Percentiles rank a stretch among this genome's conserved stretches.
Conservation (phyloP, 1,140 invertebrate species). For the Lasioglossum baleicum region DNA sequence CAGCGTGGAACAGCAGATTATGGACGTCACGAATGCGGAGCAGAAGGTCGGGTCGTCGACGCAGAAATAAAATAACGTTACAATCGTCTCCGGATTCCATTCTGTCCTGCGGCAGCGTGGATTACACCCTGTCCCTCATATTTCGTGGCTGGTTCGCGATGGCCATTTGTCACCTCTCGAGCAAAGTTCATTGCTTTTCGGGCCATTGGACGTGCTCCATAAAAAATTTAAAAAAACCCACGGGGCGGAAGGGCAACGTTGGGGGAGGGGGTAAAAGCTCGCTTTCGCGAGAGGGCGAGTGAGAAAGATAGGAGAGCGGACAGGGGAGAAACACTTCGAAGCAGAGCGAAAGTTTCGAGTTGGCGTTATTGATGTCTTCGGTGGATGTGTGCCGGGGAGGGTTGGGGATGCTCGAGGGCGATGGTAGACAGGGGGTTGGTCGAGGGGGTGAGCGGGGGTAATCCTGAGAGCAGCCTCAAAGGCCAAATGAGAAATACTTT, state of each 20-base stretch:
- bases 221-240: constrained; percentile 55
- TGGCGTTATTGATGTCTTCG: constrained; percentile 64
- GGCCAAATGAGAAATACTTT: constrained; percentile 78
- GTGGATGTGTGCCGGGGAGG: constrained; percentile 50
- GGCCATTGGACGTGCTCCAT: constrained; percentile 54
- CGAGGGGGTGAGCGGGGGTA: constrained; percentile 48
- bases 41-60: too few species aligned
- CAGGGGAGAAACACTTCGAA: constrained; percentile 56
- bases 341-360: constrained; percentile 60
- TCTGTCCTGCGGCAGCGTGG: too few species aligned
- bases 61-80: too few species aligned
- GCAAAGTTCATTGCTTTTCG: constrained; percentile 60
- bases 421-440: not conserved
- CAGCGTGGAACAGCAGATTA: too few species aligned
- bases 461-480: constrained; percentile 72
- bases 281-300: constrained; percentile 15
- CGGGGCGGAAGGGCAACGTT: not conserved
- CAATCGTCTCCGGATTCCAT: too few species aligned
- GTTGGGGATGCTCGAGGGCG: too few species aligned
- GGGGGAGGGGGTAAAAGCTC: not conserved
- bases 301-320: constrained; percentile 2
- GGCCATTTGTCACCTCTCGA: constrained; percentile 56
- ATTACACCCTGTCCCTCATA: constrained; percentile 10
- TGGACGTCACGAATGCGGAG: too few species aligned
- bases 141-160: constrained; percentile 33